Evolutionary conservation across 92 coral and sea anemone genomes (phyloP).

Genomic region (Heliopora coerulea): DNA sequence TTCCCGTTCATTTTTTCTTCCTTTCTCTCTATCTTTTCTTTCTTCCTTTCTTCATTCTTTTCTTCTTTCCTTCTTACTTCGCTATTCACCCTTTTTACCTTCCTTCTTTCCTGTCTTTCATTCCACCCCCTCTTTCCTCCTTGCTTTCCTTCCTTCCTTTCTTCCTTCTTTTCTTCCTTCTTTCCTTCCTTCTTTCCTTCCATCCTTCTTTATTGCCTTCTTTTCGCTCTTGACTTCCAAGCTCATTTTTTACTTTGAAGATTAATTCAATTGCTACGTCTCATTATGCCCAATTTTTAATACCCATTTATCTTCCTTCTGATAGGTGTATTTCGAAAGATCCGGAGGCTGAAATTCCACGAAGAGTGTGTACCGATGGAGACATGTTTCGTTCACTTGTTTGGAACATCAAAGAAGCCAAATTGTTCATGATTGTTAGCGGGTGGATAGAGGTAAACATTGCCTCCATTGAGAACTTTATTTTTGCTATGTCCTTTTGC

Average conservation of each 20-base stretch:
- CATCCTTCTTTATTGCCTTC: neutral
- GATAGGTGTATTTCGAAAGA: conserved; percentile 64
- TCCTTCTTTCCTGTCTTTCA: neutral
- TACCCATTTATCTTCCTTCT: too few species aligned
- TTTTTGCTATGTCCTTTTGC: too few species aligned
- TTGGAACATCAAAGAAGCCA: conserved; percentile 71
- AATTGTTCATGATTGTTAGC: conserved; percentile 65
- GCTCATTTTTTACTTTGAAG: too few species aligned
- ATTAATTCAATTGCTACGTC: too few species aligned
- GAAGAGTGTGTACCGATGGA: conserved; percentile 66
- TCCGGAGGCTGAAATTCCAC: conserved; percentile 71
- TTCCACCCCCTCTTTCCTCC: too few species aligned
- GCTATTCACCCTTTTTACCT: neutral
- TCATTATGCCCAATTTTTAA: too few species aligned
- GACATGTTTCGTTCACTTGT: conserved; percentile 68
- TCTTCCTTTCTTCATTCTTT: neutral
- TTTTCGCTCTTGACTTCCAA: neutral
- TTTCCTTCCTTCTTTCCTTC: neutral
- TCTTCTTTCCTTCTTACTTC: neutral
- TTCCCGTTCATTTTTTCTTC: neutral
- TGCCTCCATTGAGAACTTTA: too few species aligned
- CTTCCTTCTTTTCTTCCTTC: neutral
- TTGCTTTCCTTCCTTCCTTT: neutral
- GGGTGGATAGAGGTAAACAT: conserved; percentile 90
- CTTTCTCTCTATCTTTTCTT: neutral